Base-by-base conservation (phyloP, 1,140 invertebrate species). In the Gryllus bimaculatus region DNA sequence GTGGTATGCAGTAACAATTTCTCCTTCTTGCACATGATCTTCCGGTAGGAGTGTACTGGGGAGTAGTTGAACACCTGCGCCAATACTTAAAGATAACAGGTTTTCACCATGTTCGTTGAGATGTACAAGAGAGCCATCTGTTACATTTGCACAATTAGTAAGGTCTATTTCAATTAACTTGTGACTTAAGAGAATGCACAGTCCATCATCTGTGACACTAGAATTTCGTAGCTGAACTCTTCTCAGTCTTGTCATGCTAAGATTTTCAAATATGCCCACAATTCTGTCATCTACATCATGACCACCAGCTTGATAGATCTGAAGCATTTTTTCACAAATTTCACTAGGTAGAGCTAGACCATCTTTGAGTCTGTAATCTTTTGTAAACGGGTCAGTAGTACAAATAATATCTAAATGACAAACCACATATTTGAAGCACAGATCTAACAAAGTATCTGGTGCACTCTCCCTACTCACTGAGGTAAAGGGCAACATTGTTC, bases 131-230 rank as follows among this genome's bases (percentile, higher is more conserved):
- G 89, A 89, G 6, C 85, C 83, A 77, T 88, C 85, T 0, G 90
- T 91, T n/a, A 95, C 84, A 76, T 89, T 88, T 74, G 87, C 86
- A 84, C 94, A 95, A 81, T 94, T 90, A 73, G 89, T 88, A 79
- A 96, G 86, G 80, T 94, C 92, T 74, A 97, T 84, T 80, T 93
- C 91, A 12, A 89, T 85, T 47, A 95, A 87, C 79, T 92, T 89
- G 84, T 96, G 95, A 20, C 86, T 87, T 82, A 92, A 86, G 47
- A 97, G 84, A 20, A 89, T 89, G 78, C 88, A 85, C 8, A 96
- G 85, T n/a, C 91, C 90, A 74, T 88, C 85, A 83, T 94, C 91
- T 13, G 90, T 91, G 18, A 96, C 88, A 12, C 88, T 87, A n/a
- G 91, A 90, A 82, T 93, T 90, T 76, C 89, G 86, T 79, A 97